These are phyloP conservation scores for Agrotis exclamationis DNA, from an alignment of 2,888 invertebrate genomes.

Conservation along the genomic window DNA sequence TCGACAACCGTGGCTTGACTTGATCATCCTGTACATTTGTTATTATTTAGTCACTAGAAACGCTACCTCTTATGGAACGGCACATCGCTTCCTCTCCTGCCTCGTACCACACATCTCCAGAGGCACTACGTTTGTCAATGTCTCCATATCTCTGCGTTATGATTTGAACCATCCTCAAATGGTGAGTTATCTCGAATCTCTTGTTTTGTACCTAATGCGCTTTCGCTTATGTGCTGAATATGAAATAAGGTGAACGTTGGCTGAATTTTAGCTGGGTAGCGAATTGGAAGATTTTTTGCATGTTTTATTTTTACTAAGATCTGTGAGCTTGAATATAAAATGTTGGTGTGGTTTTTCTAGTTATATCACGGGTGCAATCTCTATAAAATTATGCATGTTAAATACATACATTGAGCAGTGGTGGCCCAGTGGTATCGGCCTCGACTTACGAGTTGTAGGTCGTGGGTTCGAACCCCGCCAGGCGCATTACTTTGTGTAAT, in stretches of 20 bases:
- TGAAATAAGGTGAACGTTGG: slow-evolving; percentile 11
- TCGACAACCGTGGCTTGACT: too few relatives aligned
- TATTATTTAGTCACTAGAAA: not conserved
- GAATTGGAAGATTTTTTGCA: not conserved
- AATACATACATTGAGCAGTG: too few relatives aligned
- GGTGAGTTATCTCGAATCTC: slow-evolving; percentile 78
- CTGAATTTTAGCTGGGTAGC: slow-evolving; percentile 4
- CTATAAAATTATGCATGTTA: too few relatives aligned
- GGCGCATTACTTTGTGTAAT: too few relatives aligned
- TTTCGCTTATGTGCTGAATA: slow-evolving; percentile 47
- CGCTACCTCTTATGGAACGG: not conserved
- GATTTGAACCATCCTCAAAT: slow-evolving; percentile 83
- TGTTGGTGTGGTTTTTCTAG: not conserved
- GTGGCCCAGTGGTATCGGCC: too few relatives aligned
- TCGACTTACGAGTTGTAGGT: too few relatives aligned
- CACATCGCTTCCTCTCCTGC: slow-evolving; percentile 19
- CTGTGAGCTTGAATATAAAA: not conserved
- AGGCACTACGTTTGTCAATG: slow-evolving; percentile 81
- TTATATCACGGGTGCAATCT: too few relatives aligned
- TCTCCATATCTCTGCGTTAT: slow-evolving; percentile 80
- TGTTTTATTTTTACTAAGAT: too few relatives aligned
- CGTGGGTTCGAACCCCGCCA: too few relatives aligned
- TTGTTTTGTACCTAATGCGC: slow-evolving; percentile 55
- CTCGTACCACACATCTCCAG: slow-evolving; percentile 67
- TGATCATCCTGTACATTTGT: too few relatives aligned